Conservation (phyloP, 2,797 vertebrate genomes). For the Micrastur ruficollis region DNA sequence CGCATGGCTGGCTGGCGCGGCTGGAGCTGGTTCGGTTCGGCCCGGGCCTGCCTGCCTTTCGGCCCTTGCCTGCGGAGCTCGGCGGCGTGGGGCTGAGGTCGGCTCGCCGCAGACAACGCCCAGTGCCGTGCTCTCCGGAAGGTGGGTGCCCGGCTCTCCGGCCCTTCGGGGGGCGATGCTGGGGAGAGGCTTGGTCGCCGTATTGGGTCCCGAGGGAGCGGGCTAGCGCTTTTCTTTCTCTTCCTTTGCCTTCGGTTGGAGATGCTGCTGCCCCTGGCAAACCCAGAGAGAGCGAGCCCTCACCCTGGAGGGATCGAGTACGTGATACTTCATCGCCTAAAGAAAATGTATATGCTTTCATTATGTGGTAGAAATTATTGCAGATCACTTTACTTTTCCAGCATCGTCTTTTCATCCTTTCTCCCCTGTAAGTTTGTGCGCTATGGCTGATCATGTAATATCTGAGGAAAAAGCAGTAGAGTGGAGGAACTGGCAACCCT, state of each 20-base stretch:
- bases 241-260: neutral
- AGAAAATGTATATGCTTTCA: neutral
- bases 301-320: neutral
- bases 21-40: neutral
- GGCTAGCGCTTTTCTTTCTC: neutral
- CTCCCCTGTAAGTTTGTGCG: accelerated
- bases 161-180: neutral
- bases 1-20: neutral
- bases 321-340: neutral
- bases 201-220: neutral
- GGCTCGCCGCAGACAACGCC: constrained; percentile 56
- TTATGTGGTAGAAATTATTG: neutral
- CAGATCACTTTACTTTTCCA: neutral
- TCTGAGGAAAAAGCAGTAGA: neutral
- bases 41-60: neutral
- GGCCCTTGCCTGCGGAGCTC: neutral
- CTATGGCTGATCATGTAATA: neutral
- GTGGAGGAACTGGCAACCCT: neutral
- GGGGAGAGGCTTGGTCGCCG: neutral
- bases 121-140: neutral
- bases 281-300: neutral
- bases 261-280: neutral
- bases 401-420: neutral
- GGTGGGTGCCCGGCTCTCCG: neutral
- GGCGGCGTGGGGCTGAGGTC: neutral